Evolutionary conservation across 2,113 vertebrate genomes (phyloP), one percentile per base, ranked within the genome.

Genomic region (Phycodurus eques): DNA sequence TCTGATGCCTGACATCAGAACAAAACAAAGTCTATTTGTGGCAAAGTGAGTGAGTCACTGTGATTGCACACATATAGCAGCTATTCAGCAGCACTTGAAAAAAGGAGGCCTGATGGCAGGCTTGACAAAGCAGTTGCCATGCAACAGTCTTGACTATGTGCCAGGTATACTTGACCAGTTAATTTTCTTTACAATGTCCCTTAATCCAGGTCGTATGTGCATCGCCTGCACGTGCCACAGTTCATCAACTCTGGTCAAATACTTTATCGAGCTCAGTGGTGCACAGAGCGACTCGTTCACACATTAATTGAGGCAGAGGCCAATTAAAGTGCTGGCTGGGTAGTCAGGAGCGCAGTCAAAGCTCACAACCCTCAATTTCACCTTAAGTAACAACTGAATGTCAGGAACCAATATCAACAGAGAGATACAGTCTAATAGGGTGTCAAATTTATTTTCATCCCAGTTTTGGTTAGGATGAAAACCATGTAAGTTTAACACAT

Each of bases 101-200:
- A 81, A 35, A 14, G 59, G 65, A 79, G 75, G 85, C 62, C 61
- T 76, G 73, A 68, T 54, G 31, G 22, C 22, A 5, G 74, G 84
- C 76, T 84, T 88, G 73, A 88, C 81, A 80, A 81, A 84, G 72
- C 88, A 78, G 91, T 92, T 92, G 89, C 91, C 82, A 90, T 78
- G 91, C 88, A 89, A 92, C 91, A 76, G 76, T 81, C 82, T 80
- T 84, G 71, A 81, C 82, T 78, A 71, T 75, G 78, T 80, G 62
- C 79, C 77, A 90, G 84, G 85, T 90, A 85, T 82, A 83, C 77
- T 75, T 67, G 62, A 82, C 77, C 62, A 73, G 67, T 74, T 84
- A 56, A 70, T 87, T 87, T 87, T 74, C 68, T 83, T 83, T 76
- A 81, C 70, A 76, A 72, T 80, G 53, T 44, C 62, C 51, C 62